These are phyloP conservation scores for Deilephila elpenor DNA, from an alignment of 2,888 invertebrate genomes.

Conservation along the genomic window DNA sequence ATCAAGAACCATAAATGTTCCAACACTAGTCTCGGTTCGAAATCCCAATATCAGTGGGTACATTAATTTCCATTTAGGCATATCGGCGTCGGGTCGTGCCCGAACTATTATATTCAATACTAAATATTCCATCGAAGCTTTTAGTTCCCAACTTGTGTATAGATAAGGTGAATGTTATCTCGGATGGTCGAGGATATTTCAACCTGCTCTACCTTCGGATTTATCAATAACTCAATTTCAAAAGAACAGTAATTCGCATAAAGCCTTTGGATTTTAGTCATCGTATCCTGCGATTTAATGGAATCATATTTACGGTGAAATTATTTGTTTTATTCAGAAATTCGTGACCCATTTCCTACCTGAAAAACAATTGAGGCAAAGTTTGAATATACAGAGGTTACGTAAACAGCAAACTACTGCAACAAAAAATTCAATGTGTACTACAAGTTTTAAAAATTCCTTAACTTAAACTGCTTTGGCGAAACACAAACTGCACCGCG, in stretches of 20 bases:
- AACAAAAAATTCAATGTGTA: background rate
- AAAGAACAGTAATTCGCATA: background rate
- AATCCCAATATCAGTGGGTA: constrained; percentile 42
- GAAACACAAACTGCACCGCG: background rate
- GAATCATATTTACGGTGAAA: background rate
- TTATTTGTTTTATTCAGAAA: too few species aligned
- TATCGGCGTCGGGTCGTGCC: constrained; percentile 46
- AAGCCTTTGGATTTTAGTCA: background rate
- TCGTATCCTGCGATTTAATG: background rate
- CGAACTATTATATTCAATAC: constrained; percentile 40
- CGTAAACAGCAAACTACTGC: background rate
- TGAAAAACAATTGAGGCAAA: background rate
- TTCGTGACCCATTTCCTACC: too few species aligned
- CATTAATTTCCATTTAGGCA: constrained; percentile 54
- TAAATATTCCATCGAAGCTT: constrained; percentile 42
- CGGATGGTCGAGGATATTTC: background rate
- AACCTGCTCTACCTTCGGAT: background rate
- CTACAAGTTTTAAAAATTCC: constrained; percentile 4
- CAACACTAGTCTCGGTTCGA: constrained; percentile 36
- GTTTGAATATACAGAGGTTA: background rate
- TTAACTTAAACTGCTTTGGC: background rate
- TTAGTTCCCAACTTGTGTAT: constrained; percentile 6
- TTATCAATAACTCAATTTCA: background rate
- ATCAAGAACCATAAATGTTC: constrained; percentile 1
- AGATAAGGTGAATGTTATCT: constrained; percentile 16